Percentiles rank a stretch among this genome's conserved stretches.
These are phyloP conservation scores for Exocentrus adspersus DNA, from an alignment of 2,888 invertebrate species.

Conservation along the genomic window DNA sequence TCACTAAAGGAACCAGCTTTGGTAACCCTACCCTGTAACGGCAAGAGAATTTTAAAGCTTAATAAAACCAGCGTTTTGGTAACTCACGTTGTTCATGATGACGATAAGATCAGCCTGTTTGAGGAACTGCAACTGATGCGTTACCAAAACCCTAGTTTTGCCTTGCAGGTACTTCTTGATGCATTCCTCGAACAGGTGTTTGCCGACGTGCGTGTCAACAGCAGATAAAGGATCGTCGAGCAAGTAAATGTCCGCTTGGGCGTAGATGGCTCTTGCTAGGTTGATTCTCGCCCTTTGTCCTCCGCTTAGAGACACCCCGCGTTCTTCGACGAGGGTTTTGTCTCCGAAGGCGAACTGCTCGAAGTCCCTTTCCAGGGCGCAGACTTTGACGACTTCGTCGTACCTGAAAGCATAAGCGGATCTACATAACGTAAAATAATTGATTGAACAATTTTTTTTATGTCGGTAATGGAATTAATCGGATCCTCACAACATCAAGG, in stretches of 20 bases:
- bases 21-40: slow-evolving; percentile 70
- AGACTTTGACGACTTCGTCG: slow-evolving; percentile 67
- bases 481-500: too few species aligned
- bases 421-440: background rate
- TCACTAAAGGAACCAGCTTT: slow-evolving; percentile 68
- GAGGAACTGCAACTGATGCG: slow-evolving; percentile 85
- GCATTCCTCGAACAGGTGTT: slow-evolving; percentile 79
- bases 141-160: slow-evolving; percentile 81
- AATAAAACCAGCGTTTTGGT: background rate
- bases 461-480: too few species aligned
- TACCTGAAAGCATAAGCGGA: slow-evolving; percentile 39
- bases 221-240: slow-evolving; percentile 85
- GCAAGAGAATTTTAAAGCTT: background rate
- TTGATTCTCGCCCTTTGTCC: slow-evolving; percentile 85
- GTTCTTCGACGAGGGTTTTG: slow-evolving; percentile 79
- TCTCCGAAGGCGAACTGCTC: slow-evolving; percentile 78
- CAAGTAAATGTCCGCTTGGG: slow-evolving; percentile 79
- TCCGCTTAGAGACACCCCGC: slow-evolving; percentile 82
- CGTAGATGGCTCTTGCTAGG: slow-evolving; percentile 80
- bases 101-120: slow-evolving; percentile 73
- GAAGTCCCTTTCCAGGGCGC: slow-evolving; percentile 76
- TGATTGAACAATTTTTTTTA: too few species aligned
- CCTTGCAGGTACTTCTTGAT: slow-evolving; percentile 68
- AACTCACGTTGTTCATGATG: slow-evolving; percentile 70
- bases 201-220: slow-evolving; percentile 80